These are phyloP conservation scores for Hirtodrosophila trivittata DNA, from an alignment of 2,888 invertebrate genomes.

Conservation along the genomic window DNA sequence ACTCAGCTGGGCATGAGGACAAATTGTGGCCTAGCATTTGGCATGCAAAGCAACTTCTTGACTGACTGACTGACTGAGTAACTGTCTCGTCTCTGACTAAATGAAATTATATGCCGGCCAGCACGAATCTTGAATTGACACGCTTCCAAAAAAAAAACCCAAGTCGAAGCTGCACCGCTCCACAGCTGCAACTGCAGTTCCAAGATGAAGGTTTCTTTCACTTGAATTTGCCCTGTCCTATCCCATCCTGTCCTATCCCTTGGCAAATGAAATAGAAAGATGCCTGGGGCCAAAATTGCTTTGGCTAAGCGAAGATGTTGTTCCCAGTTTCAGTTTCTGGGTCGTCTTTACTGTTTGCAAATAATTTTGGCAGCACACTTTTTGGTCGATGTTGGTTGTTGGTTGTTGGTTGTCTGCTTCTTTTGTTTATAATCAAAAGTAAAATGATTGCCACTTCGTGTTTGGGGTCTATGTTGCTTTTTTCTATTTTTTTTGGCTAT, in stretches of 20 bases:
- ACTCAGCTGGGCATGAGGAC: constrained; percentile 55
- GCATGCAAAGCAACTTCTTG: constrained; percentile 66
- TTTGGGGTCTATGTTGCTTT: constrained; percentile 53
- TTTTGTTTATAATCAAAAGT: constrained; percentile 75
- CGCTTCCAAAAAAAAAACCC: constrained; percentile 34
- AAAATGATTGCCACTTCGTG: constrained; percentile 77
- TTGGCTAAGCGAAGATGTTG: constrained; percentile 20
- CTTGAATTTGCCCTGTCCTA: constrained; percentile 30
- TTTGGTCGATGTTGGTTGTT: constrained; percentile 23
- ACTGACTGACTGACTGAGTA: constrained; percentile 25
- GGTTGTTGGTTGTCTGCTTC: constrained; percentile 34
- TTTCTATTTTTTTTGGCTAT: constrained; percentile 32
- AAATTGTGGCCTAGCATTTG: constrained; percentile 72
- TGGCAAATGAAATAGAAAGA: constrained; percentile 72
- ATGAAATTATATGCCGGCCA: constrained; percentile 69
- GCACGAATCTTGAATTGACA: constrained; percentile 69
- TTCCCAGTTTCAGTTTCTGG: constrained; percentile 63
- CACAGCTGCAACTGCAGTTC: constrained; percentile 23
- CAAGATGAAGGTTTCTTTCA: constrained; percentile 40
- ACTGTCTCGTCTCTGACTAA: constrained; percentile 43
- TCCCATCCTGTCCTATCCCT: constrained; percentile 47
- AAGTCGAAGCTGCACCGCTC: constrained; percentile 3
- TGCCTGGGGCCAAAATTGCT: constrained; percentile 18
- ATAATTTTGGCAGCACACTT: constrained; percentile 41
- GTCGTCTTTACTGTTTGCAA: constrained; percentile 66